A percentile compares a stretch with the other conserved stretches of the same genome.
Evolutionary conservation across 2,797 vertebrate species (phyloP).

Genomic region (Eulemur albifrons): DNA sequence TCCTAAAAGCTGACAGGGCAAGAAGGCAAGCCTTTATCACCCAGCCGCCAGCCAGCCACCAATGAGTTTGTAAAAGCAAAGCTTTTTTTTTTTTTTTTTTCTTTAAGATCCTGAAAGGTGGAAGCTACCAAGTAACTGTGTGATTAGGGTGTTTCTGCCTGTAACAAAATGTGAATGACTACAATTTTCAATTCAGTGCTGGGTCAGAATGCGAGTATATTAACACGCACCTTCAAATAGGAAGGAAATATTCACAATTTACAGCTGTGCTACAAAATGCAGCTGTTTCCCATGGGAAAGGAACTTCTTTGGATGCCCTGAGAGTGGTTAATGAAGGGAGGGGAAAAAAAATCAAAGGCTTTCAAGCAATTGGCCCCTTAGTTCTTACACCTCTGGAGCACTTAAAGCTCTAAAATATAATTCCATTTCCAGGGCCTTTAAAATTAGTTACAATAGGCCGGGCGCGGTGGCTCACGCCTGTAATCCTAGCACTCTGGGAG

Average conservation of each 20-base stretch:
- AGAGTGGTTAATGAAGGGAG: background rate
- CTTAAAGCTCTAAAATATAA: background rate
- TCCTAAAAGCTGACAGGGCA: constrained; percentile 90
- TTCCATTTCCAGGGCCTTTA: background rate
- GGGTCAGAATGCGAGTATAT: background rate
- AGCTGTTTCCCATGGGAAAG: constrained; percentile 37
- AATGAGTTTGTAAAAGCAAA: constrained; percentile 73
- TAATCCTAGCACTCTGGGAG: no score
- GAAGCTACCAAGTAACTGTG: constrained; percentile 76
- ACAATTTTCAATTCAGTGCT: background rate
- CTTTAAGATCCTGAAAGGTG: constrained; percentile 56
- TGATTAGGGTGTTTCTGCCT: constrained; percentile 44
- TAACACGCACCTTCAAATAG: constrained; percentile 16
- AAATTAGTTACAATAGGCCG: background rate
- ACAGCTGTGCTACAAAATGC: background rate
- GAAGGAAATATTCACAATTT: background rate
- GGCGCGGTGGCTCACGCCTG: no score
- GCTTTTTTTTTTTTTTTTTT: background rate
- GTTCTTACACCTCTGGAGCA: background rate
- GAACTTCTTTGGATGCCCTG: background rate
- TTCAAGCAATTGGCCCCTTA: background rate
- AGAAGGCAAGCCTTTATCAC: constrained; percentile 75
- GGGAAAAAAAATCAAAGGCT: background rate
- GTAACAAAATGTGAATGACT: background rate
- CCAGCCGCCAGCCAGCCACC: constrained; percentile 47